Conservation (phyloP, 2,113 vertebrate genomes). For the Psammodynastes pulverulentus region DNA sequence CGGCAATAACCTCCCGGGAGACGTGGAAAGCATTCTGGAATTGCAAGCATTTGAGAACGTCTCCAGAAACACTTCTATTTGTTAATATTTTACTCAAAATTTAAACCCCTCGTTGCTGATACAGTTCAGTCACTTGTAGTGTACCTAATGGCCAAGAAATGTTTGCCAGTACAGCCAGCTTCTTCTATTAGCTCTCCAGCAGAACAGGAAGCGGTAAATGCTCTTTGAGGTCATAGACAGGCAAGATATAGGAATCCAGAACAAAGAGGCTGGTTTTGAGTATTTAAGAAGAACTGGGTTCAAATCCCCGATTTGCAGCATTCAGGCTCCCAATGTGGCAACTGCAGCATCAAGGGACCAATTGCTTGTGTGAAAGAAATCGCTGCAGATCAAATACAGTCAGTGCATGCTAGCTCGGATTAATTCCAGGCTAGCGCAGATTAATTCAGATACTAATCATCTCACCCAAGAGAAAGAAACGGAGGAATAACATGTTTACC, state of each 20-base stretch:
- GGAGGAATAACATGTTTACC: neutral
- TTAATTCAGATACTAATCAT: neutral
- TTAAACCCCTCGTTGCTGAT: constrained; percentile 12
- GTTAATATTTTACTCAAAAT: constrained; percentile 33
- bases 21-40: constrained; percentile 18
- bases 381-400: neutral
- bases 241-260: neutral
- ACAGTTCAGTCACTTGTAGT: neutral
- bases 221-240: neutral
- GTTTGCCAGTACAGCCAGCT: constrained; percentile 13
- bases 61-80: constrained; percentile 7
- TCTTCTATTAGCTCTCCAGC: neutral
- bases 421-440: neutral
- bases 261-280: neutral
- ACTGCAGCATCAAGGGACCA: neutral
- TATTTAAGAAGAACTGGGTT: neutral
- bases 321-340: neutral
- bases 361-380: neutral
- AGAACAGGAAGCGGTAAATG: constrained; percentile 10
- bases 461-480: neutral
- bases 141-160: constrained; percentile 2
- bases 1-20: constrained; percentile 18
- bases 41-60: constrained; percentile 20
- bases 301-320: neutral
- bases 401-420: neutral